Evolutionary conservation across 1,140 invertebrate species (phyloP), one percentile per base, ranked within the genome.

Genomic region (Plutomurus gul): DNA sequence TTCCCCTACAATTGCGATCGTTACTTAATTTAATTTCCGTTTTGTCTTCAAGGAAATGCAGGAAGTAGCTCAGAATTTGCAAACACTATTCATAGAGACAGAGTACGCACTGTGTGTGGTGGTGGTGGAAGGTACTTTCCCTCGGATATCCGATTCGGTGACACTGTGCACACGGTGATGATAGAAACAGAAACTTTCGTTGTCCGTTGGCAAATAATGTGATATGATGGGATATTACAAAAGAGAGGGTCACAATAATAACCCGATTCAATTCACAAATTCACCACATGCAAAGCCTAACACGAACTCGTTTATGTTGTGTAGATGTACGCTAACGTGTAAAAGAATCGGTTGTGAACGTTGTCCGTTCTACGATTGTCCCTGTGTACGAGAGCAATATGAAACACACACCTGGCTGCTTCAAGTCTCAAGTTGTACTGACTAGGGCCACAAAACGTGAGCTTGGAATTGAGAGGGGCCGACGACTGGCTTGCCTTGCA

Each of bases 221-320:
- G 25, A 30, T 65, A 30, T 11, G 56, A 30, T n/a, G 36, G 56
- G 36, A n/a, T n/a, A 65, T n/a, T 36, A 65, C 36, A 65, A 65
- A 33, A 65, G 56, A 65, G 56, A 65, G 56, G 56, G 56, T 65
- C 56, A 65, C 56, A 65, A 65, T 65, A 65, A 65, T 65, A 65
- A 65, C 30, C 56, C 56, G 56, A 65, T 65, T 65, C 56, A 65
- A 65, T 65, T 65, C 56, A 65, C 56, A 65, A 65, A 65, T 65
- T n/a, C n/a, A n/a, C 56, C 56, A 65, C 56, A 65, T 65, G 56
- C 56, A 65, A 65, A 65, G 56, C 56, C 18, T 4, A 30, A 18
- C 56, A 65, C 56, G 56, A 30, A 65, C 56, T 49, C 46, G 46
- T 49, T 47, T 18, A 16, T 47, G 20, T 47, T 18, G 20, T 51